Conservation (phyloP, 2,113 vertebrate species). For the Brevimyrus niger region DNA sequence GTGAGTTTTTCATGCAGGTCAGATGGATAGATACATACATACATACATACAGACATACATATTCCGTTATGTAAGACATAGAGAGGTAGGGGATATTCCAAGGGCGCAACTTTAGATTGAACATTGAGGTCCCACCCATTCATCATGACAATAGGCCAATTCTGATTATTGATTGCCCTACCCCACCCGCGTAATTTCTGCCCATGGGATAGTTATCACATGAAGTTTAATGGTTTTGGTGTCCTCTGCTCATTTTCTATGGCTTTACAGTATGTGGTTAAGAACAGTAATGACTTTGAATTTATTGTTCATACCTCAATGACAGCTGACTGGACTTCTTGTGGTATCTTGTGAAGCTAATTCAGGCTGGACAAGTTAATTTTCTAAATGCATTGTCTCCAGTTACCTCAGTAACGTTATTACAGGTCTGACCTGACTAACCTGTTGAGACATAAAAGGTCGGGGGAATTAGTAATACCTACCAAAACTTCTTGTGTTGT, state of each 20-base stretch:
- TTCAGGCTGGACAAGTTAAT: background rate
- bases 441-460: conserved; percentile 44
- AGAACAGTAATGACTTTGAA: background rate
- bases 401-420: conserved; percentile 33
- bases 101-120: no score
- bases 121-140: no score
- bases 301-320: no score
- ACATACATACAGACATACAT: no score
- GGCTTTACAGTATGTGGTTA: background rate
- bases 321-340: background rate
- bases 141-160: no score
- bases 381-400: background rate
- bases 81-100: no score
- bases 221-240: background rate
- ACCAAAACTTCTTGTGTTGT: conserved; percentile 44
- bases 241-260: background rate
- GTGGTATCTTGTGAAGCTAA: background rate
- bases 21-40: background rate
- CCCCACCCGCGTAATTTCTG: no score
- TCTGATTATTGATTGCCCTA: no score
- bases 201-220: background rate
- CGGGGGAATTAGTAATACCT: conserved; percentile 34
- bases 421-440: conserved; percentile 60
- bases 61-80: no score
- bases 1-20: background rate